phyloP scores from a whole-genome alignment of 2,113 vertebrate genomes.

The Jaculus jaculus region DNA sequence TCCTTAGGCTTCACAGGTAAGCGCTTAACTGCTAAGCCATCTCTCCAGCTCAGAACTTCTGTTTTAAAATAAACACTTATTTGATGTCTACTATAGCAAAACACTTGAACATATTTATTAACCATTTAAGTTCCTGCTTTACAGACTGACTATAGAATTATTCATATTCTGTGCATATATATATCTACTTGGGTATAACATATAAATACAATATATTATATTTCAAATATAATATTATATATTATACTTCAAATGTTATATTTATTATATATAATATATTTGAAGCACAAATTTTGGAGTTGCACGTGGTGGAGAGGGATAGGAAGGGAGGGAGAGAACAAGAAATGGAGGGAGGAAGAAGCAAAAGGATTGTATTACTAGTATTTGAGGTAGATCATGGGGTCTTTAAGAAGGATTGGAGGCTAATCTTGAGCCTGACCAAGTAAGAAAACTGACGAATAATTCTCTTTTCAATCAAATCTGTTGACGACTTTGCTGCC shows the following conservation, averaged over 20 bases:
- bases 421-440: neutral
- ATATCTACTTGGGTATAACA: neutral
- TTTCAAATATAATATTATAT: too few relatives aligned
- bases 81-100: constrained; percentile 43
- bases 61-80: constrained; percentile 46
- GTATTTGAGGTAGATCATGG: neutral
- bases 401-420: neutral
- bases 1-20: too few relatives aligned
- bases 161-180: neutral
- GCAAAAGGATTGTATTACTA: neutral
- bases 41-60: constrained; percentile 43
- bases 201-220: too few relatives aligned
- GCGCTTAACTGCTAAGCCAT: too few relatives aligned
- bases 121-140: constrained; percentile 18
- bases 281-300: neutral
- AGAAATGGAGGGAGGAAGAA: too few relatives aligned
- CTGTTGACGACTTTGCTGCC: neutral
- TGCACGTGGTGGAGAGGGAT: neutral
- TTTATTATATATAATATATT: neutral
- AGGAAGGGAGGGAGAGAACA: neutral
- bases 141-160: constrained; percentile 10
- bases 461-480: neutral
- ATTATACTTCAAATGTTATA: too few relatives aligned
- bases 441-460: neutral
- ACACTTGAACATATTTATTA: constrained; percentile 19